Conservation (phyloP, 35 echinoderm and acorn worm species). For the Lytechinus variegatus region DNA sequence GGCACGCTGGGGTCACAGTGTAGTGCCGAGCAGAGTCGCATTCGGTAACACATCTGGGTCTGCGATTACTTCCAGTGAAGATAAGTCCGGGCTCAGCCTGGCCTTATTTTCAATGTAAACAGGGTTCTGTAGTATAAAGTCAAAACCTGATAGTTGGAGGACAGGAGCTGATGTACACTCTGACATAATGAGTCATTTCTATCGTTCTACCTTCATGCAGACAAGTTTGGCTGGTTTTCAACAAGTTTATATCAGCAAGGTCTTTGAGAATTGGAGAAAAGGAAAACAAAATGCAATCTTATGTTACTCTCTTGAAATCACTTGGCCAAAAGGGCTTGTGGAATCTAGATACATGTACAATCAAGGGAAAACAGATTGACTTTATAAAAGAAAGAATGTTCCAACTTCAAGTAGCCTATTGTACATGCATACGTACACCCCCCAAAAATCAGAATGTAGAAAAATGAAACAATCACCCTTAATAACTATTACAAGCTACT, state of each 20-base stretch:
- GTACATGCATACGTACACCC: not conserved
- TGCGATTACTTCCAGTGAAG: no score
- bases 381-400: no score
- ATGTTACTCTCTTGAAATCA: not conserved
- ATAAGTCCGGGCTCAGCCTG: no score
- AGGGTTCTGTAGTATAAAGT: not conserved
- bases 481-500: no score
- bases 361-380: not conserved
- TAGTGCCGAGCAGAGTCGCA: no score
- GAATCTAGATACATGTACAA: not conserved
- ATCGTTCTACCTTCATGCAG: not conserved
- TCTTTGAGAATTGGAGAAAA: not conserved
- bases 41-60: no score
- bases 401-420: not conserved
- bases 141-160: not conserved
- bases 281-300: not conserved
- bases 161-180: not conserved
- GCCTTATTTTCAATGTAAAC: no score
- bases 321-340: not conserved
- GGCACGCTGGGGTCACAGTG: no score
- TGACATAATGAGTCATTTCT: not conserved
- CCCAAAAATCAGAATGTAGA: no score
- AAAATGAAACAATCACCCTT: no score
- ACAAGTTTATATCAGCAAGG: not conserved
- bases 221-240: not conserved